These are phyloP conservation scores for Enteromius treurensis DNA, from an alignment of 2,797 vertebrate species.

Conservation along the genomic window DNA sequence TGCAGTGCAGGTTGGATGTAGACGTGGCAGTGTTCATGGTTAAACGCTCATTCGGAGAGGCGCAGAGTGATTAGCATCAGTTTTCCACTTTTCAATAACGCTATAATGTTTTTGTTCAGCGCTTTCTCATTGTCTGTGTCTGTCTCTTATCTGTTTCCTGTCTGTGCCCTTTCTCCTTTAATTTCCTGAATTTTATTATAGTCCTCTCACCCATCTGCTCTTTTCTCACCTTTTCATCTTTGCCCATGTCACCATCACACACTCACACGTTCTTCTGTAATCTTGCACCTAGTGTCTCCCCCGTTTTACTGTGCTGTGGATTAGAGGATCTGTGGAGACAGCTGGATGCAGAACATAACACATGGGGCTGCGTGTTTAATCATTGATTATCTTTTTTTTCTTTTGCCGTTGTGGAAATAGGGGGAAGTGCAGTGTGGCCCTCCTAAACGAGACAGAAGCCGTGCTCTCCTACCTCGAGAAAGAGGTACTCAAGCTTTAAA, in stretches of 20 bases:
- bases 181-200: constrained; percentile 40
- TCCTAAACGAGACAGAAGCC: constrained; percentile 95
- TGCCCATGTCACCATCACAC: constrained; percentile 47
- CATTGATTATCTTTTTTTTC: background rate
- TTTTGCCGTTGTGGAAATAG: constrained; percentile 67
- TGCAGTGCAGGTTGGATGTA: background rate
- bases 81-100: constrained; percentile 1
- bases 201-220: constrained; percentile 36
- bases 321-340: constrained; percentile 7
- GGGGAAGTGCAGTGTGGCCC: constrained; percentile 95
- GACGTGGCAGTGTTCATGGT: constrained; percentile 56
- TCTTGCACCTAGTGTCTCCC: constrained; percentile 41
- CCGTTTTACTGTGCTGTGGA: constrained; percentile 2
- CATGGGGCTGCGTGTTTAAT: constrained; percentile 26
- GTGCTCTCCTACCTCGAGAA: constrained; percentile 96
- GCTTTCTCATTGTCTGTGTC: constrained; percentile 49
- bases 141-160: constrained; percentile 40
- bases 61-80: constrained; percentile 13
- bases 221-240: constrained; percentile 46
- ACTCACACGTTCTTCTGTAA: constrained; percentile 44
- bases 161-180: constrained; percentile 49
- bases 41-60: constrained; percentile 55
- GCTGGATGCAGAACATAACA: constrained; percentile 19
- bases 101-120: constrained; percentile 14
- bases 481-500: constrained; percentile 80